These are phyloP conservation scores for Ganaspis brasiliensis DNA, from an alignment of 2,888 invertebrate species.

Conservation along the genomic window DNA sequence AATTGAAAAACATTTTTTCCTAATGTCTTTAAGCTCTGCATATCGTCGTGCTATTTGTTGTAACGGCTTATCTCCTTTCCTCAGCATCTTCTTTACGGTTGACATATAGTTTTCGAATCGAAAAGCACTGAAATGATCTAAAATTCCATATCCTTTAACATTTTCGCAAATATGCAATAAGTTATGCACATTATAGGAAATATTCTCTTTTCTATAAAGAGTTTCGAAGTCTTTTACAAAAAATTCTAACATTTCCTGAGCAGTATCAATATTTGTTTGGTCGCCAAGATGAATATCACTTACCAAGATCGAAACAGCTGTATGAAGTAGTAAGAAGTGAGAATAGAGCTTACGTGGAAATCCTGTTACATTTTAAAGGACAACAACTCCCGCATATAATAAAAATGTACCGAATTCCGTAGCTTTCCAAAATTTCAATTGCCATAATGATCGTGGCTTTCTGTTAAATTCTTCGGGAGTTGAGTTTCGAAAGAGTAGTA, in stretches of 20 bases:
- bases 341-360: not conserved
- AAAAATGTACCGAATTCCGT: not conserved
- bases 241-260: not conserved
- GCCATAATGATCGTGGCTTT: not conserved
- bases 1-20: too few relatives aligned
- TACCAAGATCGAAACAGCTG: not conserved
- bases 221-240: not conserved
- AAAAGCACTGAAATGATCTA: not conserved
- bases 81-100: not conserved
- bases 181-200: not conserved
- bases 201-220: not conserved
- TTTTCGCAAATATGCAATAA: not conserved
- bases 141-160: not conserved
- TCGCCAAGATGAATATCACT: not conserved
- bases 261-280: not conserved
- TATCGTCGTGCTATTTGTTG: not conserved
- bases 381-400: not conserved
- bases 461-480: not conserved
- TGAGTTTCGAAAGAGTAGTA: not conserved
- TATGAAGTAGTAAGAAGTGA: not conserved
- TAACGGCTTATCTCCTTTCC: not conserved
- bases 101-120: not conserved
- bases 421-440: not conserved
- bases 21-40: not conserved
- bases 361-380: not conserved